phyloP scores from a whole-genome alignment of 2,797 vertebrate genomes.

The Zalophus californianus region DNA sequence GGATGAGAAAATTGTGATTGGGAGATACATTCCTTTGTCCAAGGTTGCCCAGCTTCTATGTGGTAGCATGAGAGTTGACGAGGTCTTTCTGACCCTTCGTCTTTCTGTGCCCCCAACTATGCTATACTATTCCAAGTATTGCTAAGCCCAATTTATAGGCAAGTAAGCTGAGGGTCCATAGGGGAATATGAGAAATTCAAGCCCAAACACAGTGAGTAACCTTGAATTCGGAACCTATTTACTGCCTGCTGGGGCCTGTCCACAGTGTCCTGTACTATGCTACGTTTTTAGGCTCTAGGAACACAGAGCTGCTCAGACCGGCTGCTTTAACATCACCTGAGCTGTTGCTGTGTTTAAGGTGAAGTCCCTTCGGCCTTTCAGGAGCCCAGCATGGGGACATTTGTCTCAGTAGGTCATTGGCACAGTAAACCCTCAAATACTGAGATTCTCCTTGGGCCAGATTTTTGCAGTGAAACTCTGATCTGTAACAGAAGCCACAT shows the following conservation, averaged over 20 bases:
- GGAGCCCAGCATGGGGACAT: background rate
- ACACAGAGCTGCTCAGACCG: rapidly evolving
- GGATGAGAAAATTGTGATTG: background rate
- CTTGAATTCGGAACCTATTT: background rate
- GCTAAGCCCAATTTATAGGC: background rate
- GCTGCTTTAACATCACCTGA: background rate
- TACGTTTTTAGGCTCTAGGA: background rate
- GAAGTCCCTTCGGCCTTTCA: background rate
- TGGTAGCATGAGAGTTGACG: background rate
- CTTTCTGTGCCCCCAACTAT: background rate
- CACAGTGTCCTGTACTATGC: background rate
- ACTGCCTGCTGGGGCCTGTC: background rate
- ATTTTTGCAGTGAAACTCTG: background rate
- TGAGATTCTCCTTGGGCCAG: background rate
- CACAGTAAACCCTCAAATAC: background rate
- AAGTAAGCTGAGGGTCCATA: background rate
- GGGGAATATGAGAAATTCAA: background rate
- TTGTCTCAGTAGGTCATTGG: background rate
- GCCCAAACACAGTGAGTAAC: background rate
- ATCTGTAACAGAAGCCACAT: background rate
- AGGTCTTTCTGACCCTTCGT: background rate
- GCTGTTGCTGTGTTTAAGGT: background rate
- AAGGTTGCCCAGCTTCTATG: background rate
- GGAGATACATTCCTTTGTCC: background rate
- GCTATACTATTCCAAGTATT: background rate